Conservation (phyloP, 2,113 vertebrate species). For the Prochilodus magdalenae region DNA sequence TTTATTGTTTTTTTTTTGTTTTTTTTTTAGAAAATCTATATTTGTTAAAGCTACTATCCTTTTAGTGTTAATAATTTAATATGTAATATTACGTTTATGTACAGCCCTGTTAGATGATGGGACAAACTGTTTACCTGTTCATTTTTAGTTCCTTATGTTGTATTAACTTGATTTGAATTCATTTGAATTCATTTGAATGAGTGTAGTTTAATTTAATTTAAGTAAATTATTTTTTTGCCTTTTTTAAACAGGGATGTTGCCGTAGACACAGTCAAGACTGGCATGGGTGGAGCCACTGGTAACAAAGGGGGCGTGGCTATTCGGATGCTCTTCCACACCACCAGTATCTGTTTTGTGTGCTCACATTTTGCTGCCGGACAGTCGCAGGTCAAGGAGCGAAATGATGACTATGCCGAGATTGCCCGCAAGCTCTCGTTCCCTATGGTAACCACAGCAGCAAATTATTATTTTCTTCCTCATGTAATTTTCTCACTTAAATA, state of each 20-base stretch:
- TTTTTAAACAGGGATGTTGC: constrained; percentile 88
- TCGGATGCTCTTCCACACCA: constrained; percentile 94
- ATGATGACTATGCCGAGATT: constrained; percentile 96
- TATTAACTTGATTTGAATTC: no score
- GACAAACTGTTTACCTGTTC: background rate
- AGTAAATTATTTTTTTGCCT: constrained; percentile 24
- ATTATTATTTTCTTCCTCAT: background rate
- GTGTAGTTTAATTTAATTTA: no score
- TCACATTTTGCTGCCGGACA: constrained; percentile 98
- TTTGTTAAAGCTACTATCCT: no score
- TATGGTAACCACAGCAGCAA: constrained; percentile 80
- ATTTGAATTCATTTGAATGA: no score
- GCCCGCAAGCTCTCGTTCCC: constrained; percentile 92
- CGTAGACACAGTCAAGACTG: constrained; percentile 96
- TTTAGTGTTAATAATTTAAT: no score
- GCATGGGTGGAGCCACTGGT: constrained; percentile 98
- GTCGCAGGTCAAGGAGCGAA: constrained; percentile 96
- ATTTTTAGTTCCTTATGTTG: no score
- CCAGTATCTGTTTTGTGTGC: constrained; percentile 97
- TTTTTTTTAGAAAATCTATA: no score
- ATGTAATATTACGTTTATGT: no score
- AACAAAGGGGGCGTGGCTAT: constrained; percentile 98
- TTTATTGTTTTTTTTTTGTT: no score
- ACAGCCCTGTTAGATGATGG: background rate
- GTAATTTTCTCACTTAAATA: no score